A percentile compares a stretch with the other conserved stretches of the same genome.
Conservation (phyloP, 1,140 invertebrate species). For the Drosophila carrolli region DNA sequence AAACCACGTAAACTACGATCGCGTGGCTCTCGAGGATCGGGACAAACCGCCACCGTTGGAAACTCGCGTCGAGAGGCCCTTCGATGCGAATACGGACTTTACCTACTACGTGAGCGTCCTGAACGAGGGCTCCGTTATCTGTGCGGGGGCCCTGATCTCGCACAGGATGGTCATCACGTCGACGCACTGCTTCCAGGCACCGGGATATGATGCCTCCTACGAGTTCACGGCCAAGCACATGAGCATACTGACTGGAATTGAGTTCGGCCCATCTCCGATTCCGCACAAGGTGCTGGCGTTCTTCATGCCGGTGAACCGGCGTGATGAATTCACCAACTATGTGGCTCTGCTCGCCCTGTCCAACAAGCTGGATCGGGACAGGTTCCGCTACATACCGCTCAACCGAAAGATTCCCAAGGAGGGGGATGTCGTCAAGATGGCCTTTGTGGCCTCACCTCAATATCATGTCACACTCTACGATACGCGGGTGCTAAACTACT, state of each 20-base stretch:
- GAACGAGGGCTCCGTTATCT: constrained; percentile 40
- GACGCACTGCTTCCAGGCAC: constrained; percentile 27
- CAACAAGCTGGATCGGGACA: not conserved
- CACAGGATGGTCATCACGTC: constrained; percentile 52
- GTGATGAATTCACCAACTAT: not conserved
- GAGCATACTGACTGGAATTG: constrained; percentile 17
- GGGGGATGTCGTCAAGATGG: not conserved
- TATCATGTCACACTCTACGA: constrained; percentile 1
- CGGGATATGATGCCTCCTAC: not conserved
- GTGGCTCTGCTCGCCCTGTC: constrained; percentile 25
- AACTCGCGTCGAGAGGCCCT: not conserved
- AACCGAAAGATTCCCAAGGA: not conserved
- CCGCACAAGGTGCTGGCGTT: constrained; percentile 19
- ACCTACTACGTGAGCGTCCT: constrained; percentile 47
- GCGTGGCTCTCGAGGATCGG: constrained; percentile 9
- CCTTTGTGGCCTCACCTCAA: constrained; percentile 1
- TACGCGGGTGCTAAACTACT: not conserved
- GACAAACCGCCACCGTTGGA: rapidly evolving
- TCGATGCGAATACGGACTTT: constrained; percentile 10
- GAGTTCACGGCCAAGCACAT: constrained; percentile 34
- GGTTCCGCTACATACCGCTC: constrained; percentile 14
- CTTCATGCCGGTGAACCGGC: constrained; percentile 19
- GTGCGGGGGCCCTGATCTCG: constrained; percentile 45
- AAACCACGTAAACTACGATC: constrained; percentile 48
- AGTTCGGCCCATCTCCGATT: not conserved